Conservation (phyloP, 1,140 invertebrate genomes). For the Sesamia nonagrioides region DNA sequence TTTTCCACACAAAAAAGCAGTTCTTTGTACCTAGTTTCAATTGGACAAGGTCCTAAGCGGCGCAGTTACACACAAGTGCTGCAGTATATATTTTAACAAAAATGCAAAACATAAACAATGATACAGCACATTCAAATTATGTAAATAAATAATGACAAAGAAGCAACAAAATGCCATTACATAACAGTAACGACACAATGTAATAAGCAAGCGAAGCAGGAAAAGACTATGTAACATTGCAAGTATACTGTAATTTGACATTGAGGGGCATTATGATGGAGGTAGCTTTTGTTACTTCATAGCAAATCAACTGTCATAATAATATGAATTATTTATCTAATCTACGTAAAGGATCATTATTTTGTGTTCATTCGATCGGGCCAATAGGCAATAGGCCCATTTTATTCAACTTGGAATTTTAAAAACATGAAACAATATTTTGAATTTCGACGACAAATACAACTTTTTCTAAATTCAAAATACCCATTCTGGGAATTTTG, state of each 20-base stretch:
- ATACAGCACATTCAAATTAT: slow-evolving; percentile 12
- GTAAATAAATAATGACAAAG: slow-evolving; percentile 36
- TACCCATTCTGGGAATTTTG: background rate
- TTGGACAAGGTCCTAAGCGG: background rate
- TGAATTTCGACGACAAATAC: too few relatives aligned
- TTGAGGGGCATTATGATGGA: background rate
- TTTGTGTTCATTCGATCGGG: too few relatives aligned
- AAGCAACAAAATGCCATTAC: slow-evolving; percentile 15
- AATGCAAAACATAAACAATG: slow-evolving; percentile 37
- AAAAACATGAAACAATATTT: too few relatives aligned
- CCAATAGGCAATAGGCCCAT: too few relatives aligned
- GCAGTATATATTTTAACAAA: background rate
- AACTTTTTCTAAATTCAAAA: background rate
- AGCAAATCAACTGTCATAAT: background rate
- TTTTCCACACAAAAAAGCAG: too few relatives aligned
- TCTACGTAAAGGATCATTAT: too few relatives aligned
- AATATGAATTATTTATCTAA: slow-evolving; percentile 10
- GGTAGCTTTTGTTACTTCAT: slow-evolving; percentile 10
- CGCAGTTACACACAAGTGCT: background rate
- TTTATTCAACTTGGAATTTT: background rate
- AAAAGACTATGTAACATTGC: slow-evolving; percentile 14
- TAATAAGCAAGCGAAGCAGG: slow-evolving; percentile 4
- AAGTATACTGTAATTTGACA: slow-evolving; percentile 15
- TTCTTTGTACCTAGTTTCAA: background rate
- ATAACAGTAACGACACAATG: slow-evolving; percentile 11